Evolutionary conservation across 2,888 invertebrate species (phyloP).

Genomic region (Plebejus melissa): DNA sequence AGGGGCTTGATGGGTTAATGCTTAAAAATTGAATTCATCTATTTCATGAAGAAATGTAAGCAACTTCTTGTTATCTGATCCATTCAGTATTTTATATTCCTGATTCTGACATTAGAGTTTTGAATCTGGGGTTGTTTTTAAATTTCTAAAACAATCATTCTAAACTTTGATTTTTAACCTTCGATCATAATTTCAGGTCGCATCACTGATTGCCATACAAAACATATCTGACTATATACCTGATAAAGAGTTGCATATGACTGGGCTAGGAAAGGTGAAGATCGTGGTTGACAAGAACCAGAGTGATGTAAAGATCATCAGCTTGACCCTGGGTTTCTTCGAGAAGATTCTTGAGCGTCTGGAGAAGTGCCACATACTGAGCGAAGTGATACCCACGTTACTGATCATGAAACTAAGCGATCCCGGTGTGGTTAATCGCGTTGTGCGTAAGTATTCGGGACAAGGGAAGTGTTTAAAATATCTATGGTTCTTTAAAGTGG

Average conservation of each 20-base stretch:
- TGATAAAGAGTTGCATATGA: conserved; percentile 87
- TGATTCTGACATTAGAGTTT: no score
- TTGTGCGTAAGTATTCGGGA: conserved; percentile 90
- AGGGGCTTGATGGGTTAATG: no score
- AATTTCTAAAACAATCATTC: no score
- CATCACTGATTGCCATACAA: conserved; percentile 91
- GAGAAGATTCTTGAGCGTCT: conserved; percentile 90
- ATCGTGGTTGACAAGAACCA: conserved; percentile 88
- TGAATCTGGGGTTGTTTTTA: no score
- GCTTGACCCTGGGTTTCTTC: conserved; percentile 87
- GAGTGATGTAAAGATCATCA: conserved; percentile 88
- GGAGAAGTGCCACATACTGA: conserved; percentile 92
- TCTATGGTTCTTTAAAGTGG: no score
- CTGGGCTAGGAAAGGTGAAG: conserved; percentile 91
- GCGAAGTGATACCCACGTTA: conserved; percentile 93
- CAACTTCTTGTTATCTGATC: no score
- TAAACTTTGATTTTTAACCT: not conserved
- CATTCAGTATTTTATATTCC: no score
- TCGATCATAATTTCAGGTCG: conserved; percentile 80
- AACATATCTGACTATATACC: conserved; percentile 91
- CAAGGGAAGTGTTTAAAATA: not conserved
- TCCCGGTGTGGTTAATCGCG: conserved; percentile 91
- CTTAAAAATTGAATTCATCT: no score
- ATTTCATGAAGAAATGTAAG: no score
- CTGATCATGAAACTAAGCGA: conserved; percentile 92